Percentiles rank a stretch among this genome's conserved stretches.
These are phyloP conservation scores for Allobates femoralis DNA, from an alignment of 2,797 vertebrate species.

Conservation along the genomic window DNA sequence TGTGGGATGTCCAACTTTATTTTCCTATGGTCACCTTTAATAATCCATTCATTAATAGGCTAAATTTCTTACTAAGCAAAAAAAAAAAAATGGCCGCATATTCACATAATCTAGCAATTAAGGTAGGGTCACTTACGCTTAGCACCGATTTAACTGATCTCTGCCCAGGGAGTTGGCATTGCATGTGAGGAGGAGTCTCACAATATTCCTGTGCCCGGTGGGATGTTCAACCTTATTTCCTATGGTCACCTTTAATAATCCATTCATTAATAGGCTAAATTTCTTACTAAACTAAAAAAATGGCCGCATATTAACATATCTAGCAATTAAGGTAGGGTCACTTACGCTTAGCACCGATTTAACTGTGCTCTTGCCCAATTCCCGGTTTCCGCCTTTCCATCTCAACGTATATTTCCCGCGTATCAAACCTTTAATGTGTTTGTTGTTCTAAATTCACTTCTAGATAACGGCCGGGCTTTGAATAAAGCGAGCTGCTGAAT, in stretches of 20 bases:
- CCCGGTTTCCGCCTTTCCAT: neutral
- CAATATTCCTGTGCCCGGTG: too few species aligned
- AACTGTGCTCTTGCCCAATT: neutral
- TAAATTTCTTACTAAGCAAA: neutral
- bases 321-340: slow-evolving; percentile 62
- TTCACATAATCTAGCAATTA: slow-evolving; percentile 64
- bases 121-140: slow-evolving; percentile 34
- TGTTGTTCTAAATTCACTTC: slow-evolving; percentile 70
- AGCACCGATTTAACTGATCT: slow-evolving; percentile 3
- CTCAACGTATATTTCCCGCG: neutral
- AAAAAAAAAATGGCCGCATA: neutral
- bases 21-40: neutral
- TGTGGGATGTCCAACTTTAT: too few species aligned
- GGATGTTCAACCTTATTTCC: neutral
- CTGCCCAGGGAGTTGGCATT: too few species aligned
- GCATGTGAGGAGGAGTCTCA: too few species aligned
- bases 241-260: neutral
- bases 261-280: neutral
- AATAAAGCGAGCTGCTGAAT: slow-evolving; percentile 79
- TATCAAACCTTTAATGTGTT: slow-evolving; percentile 42
- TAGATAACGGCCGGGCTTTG: slow-evolving; percentile 75
- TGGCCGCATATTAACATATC: slow-evolving; percentile 36
- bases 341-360: slow-evolving; percentile 19
- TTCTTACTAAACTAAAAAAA: neutral
- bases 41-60: neutral